Base-by-base conservation (phyloP, 30 jellyfish, hydroid and myxozoan species). In the Nemopilema nomurai region DNA sequence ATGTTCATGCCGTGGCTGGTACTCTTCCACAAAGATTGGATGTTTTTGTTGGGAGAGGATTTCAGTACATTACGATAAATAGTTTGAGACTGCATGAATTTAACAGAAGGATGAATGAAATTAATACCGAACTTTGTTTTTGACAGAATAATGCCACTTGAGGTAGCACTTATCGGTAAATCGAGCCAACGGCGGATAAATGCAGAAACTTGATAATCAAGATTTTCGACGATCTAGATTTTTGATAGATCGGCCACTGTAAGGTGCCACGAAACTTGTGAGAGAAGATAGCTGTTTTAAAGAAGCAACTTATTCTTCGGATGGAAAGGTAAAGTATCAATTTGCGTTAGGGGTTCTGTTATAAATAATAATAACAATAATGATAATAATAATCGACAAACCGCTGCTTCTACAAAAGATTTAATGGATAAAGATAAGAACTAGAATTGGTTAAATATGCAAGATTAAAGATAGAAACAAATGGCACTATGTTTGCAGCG, bases 381-480 rank as follows among this genome's bases (percentile, higher is more conserved):
- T n/a, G n/a, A n/a, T n/a, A n/a, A n/a, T n/a, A n/a, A n/a, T n/a
- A n/a, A 30, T 22, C 16, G 83, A 69, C 31, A 22, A 22, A 28
- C 67, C n/a, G 67, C 25, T n/a, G 23, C 13, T 18, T 51, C 66
- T 22, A 32, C 29, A 26, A 62, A 57, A 7, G 79, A 27, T 4
- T 23, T 28, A 53, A 62, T 53, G 79, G 78, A 24, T 33, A 57
- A 26, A 68, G 66, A 57, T 28, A 78, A 19, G 23, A 53, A 6
- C n/a, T n/a, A n/a, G n/a, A n/a, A n/a, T n/a, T n/a, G n/a, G n/a
- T n/a, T n/a, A n/a, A n/a, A n/a, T n/a, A 53, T 62, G 78, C 79
- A 23, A 67, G 79, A 28, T 51, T 78, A 33, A 78, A 78, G 79
- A 63, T 25, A 78, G 79, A 26, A 63, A 78, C 88, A 53, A 78